phyloP scores from a whole-genome alignment of 2,797 vertebrate species.

The Myotis pilosus region DNA sequence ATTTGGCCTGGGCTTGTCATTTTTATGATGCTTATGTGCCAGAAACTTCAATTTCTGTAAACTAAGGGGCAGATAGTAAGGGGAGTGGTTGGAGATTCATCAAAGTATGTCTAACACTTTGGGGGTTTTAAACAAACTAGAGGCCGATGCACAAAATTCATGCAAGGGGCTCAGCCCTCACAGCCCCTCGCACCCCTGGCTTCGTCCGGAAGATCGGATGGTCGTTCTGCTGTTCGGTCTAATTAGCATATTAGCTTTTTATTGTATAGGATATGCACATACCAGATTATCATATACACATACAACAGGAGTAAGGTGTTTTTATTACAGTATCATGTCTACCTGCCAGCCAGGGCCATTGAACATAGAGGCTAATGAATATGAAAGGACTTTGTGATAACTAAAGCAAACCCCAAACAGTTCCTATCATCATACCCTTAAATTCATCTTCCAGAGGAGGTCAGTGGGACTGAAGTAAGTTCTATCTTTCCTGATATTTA shows the following conservation, averaged over 20 bases:
- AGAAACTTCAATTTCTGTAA: slow-evolving; percentile 43
- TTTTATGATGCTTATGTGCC: slow-evolving; percentile 22
- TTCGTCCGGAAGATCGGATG: no score
- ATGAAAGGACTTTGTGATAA: slow-evolving; percentile 22
- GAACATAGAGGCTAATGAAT: slow-evolving; percentile 40
- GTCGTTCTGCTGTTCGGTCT: no score
- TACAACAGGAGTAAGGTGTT: slow-evolving; percentile 6
- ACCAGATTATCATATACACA: slow-evolving; percentile 6
- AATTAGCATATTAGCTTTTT: no score
- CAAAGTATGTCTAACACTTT: slow-evolving; percentile 29
- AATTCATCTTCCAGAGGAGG: neutral
- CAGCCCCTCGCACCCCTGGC: no score
- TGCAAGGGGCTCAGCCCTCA: no score
- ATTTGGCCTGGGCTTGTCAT: neutral
- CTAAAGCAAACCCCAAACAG: slow-evolving; percentile 32
- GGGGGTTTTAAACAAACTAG: neutral
- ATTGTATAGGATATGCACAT: neutral
- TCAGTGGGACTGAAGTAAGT: slow-evolving; percentile 1
- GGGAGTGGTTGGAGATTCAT: neutral
- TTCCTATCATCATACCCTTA: slow-evolving; percentile 20
- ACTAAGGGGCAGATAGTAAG: slow-evolving; percentile 3
- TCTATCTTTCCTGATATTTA: neutral
- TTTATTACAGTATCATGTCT: slow-evolving; percentile 29
- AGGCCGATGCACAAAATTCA: no score
- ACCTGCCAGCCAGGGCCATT: neutral